phyloP scores from a whole-genome alignment of 2,888 invertebrate genomes.

The Leptothorax acervorum region DNA sequence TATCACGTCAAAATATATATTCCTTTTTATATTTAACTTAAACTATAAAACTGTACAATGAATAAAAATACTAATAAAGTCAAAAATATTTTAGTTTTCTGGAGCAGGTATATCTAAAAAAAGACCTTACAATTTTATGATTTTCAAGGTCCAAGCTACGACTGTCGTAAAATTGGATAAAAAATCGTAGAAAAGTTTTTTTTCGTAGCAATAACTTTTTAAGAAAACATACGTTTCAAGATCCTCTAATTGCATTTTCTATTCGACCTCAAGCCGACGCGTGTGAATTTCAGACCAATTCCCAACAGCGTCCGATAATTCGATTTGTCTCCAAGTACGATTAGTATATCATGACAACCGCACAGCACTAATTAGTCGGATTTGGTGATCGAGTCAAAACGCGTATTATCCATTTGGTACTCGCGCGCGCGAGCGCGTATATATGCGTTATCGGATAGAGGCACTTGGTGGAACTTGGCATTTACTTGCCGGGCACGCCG shows the following conservation, averaged over 20 bases:
- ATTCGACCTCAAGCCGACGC: neutral
- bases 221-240: neutral
- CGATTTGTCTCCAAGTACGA: conserved; percentile 6
- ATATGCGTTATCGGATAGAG: neutral
- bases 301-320: no score
- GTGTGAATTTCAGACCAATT: neutral
- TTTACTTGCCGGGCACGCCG: conserved; percentile 55
- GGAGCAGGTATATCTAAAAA: neutral
- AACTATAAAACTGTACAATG: neutral
- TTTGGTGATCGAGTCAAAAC: conserved; percentile 46
- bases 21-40: neutral
- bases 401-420: conserved; percentile 34
- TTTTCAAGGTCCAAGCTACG: neutral
- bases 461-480: conserved; percentile 45
- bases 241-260: neutral
- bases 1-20: neutral
- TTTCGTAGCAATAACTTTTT: neutral
- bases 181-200: neutral
- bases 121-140: neutral
- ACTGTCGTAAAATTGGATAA: neutral
- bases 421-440: neutral
- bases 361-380: conserved; percentile 37
- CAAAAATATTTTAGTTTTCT: neutral
- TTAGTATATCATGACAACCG: conserved; percentile 22
- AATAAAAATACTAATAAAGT: neutral